These are phyloP conservation scores for Macropus fuliginosus DNA, from an alignment of 2,797 vertebrate genomes.

Conservation along the genomic window DNA sequence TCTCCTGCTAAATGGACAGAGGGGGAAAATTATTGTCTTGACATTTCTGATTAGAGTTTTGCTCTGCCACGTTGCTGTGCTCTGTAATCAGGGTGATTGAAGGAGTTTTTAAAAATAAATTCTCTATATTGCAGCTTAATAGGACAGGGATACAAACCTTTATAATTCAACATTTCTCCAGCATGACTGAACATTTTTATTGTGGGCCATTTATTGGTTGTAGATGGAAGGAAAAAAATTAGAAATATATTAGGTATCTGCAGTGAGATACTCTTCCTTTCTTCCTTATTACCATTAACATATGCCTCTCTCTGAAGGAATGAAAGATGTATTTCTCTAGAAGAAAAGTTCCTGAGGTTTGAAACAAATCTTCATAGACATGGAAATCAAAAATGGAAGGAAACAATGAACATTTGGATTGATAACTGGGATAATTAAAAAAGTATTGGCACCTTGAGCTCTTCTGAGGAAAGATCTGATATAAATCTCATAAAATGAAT, in stretches of 20 bases:
- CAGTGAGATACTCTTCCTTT: background rate
- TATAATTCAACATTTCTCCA: background rate
- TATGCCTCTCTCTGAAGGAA: background rate
- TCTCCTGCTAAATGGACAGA: background rate
- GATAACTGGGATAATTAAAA: background rate
- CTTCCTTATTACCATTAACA: background rate
- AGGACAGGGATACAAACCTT: background rate
- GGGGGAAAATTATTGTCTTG: background rate
- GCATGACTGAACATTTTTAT: background rate
- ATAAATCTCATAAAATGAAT: background rate
- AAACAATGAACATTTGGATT: background rate
- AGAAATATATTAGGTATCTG: background rate
- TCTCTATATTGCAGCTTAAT: background rate
- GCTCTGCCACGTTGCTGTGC: background rate
- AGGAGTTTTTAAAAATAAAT: background rate
- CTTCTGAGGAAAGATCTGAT: background rate
- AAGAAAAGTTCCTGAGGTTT: background rate
- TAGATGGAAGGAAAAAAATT: background rate
- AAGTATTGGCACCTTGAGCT: background rate
- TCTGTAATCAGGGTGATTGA: background rate
- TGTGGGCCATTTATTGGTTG: background rate
- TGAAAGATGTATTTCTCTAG: background rate
- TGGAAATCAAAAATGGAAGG: background rate
- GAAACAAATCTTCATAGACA: background rate
- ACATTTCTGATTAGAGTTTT: background rate